phyloP scores from a whole-genome alignment of 2,113 vertebrate genomes.

The Toxostoma redivivum region DNA sequence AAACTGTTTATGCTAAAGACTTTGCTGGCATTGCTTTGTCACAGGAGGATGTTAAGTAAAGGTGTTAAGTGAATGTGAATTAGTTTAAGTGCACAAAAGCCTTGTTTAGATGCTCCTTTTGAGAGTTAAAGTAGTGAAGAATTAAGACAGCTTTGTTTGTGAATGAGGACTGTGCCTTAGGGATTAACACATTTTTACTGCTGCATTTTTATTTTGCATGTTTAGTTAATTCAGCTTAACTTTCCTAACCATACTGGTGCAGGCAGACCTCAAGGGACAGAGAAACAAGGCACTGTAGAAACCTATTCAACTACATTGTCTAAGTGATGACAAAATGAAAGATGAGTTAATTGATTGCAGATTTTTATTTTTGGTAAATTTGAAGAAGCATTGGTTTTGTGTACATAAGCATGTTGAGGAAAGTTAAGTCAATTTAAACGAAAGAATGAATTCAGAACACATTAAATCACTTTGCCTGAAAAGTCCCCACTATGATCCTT shows the following conservation, averaged over 20 bases:
- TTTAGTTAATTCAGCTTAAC: conserved; percentile 27
- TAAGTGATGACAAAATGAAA: conserved; percentile 45
- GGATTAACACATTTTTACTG: conserved; percentile 26
- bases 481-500: neutral
- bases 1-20: neutral
- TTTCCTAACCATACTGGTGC: conserved; percentile 24
- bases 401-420: conserved; percentile 19
- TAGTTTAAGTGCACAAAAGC: conserved; percentile 19
- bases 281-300: neutral
- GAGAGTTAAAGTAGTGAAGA: conserved; percentile 17
- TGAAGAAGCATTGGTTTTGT: neutral
- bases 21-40: conserved; percentile 6
- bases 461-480: conserved; percentile 30
- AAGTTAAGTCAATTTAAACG: neutral
- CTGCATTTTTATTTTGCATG: neutral
- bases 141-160: conserved; percentile 38
- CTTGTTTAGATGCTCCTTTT: conserved; percentile 23
- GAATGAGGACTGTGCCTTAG: conserved; percentile 10
- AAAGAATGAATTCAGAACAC: conserved; percentile 17
- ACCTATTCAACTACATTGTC: conserved; percentile 24
- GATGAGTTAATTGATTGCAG: conserved; percentile 52
- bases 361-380: conserved; percentile 38
- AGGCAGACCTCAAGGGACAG: neutral
- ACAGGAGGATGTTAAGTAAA: neutral
- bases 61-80: conserved; percentile 31